These are phyloP conservation scores for Spondyliosoma cantharus DNA, from an alignment of 2,797 vertebrate genomes.

Conservation along the genomic window DNA sequence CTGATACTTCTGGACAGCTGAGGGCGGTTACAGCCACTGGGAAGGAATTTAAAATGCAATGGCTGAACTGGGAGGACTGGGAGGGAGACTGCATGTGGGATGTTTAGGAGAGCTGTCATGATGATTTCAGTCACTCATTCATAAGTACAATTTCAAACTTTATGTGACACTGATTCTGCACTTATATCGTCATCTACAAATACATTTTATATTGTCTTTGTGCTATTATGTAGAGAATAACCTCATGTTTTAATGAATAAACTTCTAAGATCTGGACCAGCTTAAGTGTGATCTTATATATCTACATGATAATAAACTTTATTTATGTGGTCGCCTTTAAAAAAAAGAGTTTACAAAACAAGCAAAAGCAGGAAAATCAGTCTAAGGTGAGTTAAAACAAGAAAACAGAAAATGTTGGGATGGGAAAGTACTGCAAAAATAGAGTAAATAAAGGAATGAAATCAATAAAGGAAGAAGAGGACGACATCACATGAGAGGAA, in stretches of 20 bases:
- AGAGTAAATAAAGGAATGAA: too few relatives aligned
- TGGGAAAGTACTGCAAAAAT: too few relatives aligned
- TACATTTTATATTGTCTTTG: conserved; percentile 57
- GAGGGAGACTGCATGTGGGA: conserved; percentile 9
- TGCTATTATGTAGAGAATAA: conserved; percentile 57
- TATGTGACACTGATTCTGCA: conserved; percentile 38
- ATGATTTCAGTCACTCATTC: neutral
- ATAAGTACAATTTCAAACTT: neutral
- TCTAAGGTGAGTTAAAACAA: too few relatives aligned
- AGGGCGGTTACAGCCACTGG: neutral
- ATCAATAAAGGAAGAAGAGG: too few relatives aligned
- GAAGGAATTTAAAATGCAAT: conserved; percentile 17
- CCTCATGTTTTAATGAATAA: conserved; percentile 62
- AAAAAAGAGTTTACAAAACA: too few relatives aligned
- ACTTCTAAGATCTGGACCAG: conserved; percentile 22
- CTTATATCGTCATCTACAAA: conserved; percentile 19
- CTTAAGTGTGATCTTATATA: neutral
- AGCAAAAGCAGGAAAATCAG: too few relatives aligned
- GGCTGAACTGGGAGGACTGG: conserved; percentile 20
- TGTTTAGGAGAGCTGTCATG: conserved; percentile 25
- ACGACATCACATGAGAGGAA: too few relatives aligned
- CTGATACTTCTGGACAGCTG: conserved; percentile 49
- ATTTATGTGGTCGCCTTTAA: too few relatives aligned
- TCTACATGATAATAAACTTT: neutral
- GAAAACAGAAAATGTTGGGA: too few relatives aligned